phyloP scores from a whole-genome alignment of 1,140 invertebrate genomes.

The Potamilus streckersoni region DNA sequence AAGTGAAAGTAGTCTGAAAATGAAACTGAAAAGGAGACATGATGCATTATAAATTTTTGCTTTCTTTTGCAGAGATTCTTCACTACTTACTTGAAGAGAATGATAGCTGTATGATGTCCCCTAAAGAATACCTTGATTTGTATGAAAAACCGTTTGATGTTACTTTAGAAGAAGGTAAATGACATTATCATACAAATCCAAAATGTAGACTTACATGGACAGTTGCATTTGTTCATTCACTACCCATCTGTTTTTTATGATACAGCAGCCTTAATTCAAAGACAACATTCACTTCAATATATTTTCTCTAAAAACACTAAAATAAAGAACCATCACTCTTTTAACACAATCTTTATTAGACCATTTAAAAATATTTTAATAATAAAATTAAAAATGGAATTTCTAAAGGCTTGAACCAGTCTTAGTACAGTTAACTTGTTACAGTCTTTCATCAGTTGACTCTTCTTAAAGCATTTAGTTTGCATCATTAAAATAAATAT shows the following conservation, averaged over 20 bases:
- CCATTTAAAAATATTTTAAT: neutral
- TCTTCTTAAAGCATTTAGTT: no score
- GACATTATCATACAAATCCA: neutral
- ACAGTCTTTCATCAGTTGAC: no score
- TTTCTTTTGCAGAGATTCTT: slow-evolving; percentile 9
- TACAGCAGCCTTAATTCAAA: neutral
- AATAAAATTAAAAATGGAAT: no score
- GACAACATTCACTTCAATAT: neutral
- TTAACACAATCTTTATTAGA: slow-evolving; percentile 3
- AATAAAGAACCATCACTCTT: neutral
- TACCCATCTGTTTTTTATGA: neutral
- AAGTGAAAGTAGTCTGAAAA: no score
- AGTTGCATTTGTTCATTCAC: neutral
- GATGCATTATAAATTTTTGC: no score
- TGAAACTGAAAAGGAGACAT: no score
- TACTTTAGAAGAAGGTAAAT: slow-evolving; percentile 54
- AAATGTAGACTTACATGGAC: neutral
- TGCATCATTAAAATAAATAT: no score
- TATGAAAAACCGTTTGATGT: slow-evolving; percentile 56
- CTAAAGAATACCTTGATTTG: slow-evolving; percentile 37
- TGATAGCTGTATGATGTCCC: slow-evolving; percentile 18
- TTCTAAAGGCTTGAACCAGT: no score
- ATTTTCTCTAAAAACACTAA: slow-evolving; percentile 3
- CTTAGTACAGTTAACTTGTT: no score
- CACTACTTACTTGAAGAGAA: slow-evolving; percentile 29